Evolutionary conservation across 2,113 vertebrate genomes (phyloP).

Genomic region (Chaenogobius annularis): DNA sequence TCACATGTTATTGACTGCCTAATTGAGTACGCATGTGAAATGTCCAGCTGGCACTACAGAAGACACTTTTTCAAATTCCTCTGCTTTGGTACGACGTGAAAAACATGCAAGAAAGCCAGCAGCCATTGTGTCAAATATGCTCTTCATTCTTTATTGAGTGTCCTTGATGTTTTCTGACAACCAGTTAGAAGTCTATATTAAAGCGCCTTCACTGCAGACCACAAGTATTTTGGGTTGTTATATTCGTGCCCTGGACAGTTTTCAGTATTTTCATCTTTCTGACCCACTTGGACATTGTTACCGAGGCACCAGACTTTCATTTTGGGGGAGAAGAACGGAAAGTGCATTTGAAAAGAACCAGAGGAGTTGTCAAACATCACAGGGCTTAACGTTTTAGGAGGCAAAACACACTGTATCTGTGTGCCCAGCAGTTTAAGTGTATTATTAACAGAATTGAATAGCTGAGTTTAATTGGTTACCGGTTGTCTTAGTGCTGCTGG

Average conservation of each 20-base stretch:
- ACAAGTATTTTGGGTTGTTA: conserved; percentile 42
- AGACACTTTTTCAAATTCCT: conserved; percentile 34
- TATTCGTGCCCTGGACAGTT: conserved; percentile 49
- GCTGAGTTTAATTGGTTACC: conserved; percentile 22
- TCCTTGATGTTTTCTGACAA: conserved; percentile 54
- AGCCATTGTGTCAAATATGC: conserved; percentile 45
- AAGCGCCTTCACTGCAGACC: conserved; percentile 39
- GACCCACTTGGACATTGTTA: conserved; percentile 62
- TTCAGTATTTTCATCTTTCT: conserved; percentile 59
- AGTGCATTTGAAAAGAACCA: conserved; percentile 49
- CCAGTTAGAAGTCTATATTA: conserved; percentile 51
- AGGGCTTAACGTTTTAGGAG: conserved; percentile 26
- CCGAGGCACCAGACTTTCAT: conserved; percentile 43
- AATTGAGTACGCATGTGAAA: conserved; percentile 54
- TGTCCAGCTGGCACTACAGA: conserved; percentile 29
- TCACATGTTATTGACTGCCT: conserved; percentile 39
- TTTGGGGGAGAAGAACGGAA: conserved; percentile 28
- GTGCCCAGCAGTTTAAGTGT: conserved; percentile 36
- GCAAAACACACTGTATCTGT: conserved; percentile 46
- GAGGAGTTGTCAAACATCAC: conserved; percentile 44
- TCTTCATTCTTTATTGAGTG: conserved; percentile 54
- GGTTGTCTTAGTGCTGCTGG: conserved; percentile 14
- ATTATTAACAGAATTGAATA: conserved; percentile 37
- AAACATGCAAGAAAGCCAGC: conserved; percentile 25
- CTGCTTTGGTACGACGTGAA: neutral